Evolutionary conservation across 1,140 invertebrate species (phyloP).

Genomic region (Philotrypesis tridentata): DNA sequence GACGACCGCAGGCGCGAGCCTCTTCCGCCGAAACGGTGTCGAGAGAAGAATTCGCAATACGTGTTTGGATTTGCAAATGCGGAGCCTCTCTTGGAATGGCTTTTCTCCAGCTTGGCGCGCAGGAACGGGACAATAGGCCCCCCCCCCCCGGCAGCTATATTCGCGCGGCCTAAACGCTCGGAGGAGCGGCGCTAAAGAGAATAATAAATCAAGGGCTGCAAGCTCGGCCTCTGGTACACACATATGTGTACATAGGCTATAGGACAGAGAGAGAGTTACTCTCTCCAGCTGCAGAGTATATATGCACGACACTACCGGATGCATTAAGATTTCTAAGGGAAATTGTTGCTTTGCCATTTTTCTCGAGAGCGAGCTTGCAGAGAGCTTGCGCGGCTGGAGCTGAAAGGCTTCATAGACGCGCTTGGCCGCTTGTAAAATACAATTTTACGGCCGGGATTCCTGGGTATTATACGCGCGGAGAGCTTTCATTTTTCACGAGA

Average conservation of each 20-base stretch:
- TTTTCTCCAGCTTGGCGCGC: background rate
- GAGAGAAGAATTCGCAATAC: background rate
- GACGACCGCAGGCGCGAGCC: too few species aligned
- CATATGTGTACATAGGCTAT: background rate
- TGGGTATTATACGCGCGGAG: too few species aligned
- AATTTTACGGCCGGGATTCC: too few species aligned
- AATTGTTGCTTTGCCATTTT: background rate
- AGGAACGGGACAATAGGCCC: background rate
- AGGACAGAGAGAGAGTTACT: too few species aligned
- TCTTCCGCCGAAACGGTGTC: background rate
- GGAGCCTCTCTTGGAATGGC: too few species aligned
- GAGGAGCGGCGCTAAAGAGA: background rate
- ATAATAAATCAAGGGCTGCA: background rate
- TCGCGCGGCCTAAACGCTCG: background rate
- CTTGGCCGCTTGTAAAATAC: too few species aligned
- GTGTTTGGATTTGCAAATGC: background rate
- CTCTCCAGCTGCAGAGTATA: too few species aligned
- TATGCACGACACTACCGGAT: too few species aligned
- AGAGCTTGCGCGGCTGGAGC: background rate
- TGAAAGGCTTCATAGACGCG: too few species aligned
- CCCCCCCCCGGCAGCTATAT: background rate
- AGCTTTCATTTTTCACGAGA: too few species aligned
- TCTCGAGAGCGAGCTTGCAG: background rate
- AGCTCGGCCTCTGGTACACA: background rate
- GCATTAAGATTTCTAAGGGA: background rate